Evolutionary conservation across 2,113 vertebrate genomes (phyloP).

Genomic region (Vulpes lagopus): DNA sequence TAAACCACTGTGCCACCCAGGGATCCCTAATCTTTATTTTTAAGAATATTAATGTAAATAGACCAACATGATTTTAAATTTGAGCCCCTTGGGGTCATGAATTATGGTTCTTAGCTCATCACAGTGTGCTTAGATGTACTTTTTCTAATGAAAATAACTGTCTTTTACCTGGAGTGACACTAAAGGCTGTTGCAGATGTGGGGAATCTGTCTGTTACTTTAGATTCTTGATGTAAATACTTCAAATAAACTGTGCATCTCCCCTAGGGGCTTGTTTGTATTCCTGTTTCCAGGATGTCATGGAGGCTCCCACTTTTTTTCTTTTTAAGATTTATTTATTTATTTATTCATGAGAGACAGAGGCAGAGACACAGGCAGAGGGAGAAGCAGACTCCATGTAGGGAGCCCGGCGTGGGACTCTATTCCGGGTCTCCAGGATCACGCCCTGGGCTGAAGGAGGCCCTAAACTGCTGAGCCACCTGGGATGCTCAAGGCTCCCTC

Average conservation of each 20-base stretch:
- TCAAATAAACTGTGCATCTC: fast-evolving
- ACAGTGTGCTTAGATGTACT: background rate
- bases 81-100: background rate
- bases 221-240: too few species aligned
- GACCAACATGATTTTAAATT: background rate
- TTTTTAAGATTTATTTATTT: too few species aligned
- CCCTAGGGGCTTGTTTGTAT: fast-evolving
- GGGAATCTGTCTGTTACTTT: too few species aligned
- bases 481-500: background rate
- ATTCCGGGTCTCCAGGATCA: too few species aligned
- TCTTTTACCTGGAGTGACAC: background rate
- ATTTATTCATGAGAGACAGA: too few species aligned
- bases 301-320: background rate
- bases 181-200: background rate
- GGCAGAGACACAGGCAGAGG: too few species aligned
- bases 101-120: background rate
- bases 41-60: background rate
- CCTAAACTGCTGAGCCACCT: too few species aligned
- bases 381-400: too few species aligned
- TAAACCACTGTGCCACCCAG: too few species aligned
- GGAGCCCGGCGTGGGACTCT: too few species aligned
- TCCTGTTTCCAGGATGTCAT: background rate
- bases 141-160: background rate
- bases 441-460: too few species aligned
- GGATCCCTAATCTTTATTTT: background rate